Conservation (phyloP, 2,113 vertebrate genomes). For the Columba janthina region DNA sequence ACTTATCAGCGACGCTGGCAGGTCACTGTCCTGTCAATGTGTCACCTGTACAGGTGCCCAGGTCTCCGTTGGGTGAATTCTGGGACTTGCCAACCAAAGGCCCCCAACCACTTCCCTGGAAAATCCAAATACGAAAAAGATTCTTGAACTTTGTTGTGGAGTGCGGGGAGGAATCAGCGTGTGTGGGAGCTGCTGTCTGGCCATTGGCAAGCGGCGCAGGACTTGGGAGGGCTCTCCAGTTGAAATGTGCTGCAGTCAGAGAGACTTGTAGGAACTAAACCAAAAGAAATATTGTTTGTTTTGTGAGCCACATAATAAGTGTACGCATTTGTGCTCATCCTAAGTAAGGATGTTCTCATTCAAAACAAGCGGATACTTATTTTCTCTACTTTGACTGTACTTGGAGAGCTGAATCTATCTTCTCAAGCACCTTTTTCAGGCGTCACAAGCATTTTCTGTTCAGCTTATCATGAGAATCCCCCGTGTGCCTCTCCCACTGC, state of each 20-base stretch:
- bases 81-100: too few relatives aligned
- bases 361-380: not conserved
- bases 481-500: too few relatives aligned
- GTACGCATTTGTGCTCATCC: not conserved
- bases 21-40: not conserved
- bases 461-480: too few relatives aligned
- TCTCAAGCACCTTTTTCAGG: too few relatives aligned
- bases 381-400: not conserved
- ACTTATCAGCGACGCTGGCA: not conserved
- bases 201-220: too few relatives aligned
- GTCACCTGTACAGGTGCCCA: not conserved
- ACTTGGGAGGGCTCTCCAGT: too few relatives aligned
- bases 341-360: not conserved
- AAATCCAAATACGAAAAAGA: not conserved
- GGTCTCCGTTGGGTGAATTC: not conserved
- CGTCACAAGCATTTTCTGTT: too few relatives aligned
- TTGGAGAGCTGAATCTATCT: too few relatives aligned
- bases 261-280: not conserved
- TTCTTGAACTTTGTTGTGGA: not conserved
- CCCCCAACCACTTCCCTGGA: not conserved
- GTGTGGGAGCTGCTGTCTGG: too few relatives aligned
- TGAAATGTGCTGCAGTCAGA: too few relatives aligned
- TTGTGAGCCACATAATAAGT: not conserved
- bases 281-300: not conserved
- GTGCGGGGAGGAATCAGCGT: not conserved